A percentile compares a stretch with the other conserved stretches of the same genome.
phyloP scores from a whole-genome alignment of 2,888 invertebrate genomes.

The Zele albiditarsus region DNA sequence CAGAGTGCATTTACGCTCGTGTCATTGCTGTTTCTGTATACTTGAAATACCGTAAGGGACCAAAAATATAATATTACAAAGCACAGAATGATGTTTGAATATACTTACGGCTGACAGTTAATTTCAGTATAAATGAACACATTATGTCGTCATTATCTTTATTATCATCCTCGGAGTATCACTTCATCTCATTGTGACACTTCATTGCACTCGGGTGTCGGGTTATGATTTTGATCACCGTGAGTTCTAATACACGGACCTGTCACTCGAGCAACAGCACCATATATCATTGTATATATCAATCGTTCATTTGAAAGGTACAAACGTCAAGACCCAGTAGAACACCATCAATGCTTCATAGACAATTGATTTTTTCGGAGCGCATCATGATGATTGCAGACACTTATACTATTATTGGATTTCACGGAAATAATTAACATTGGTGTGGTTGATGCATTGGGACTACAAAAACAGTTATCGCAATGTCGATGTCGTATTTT shows the following conservation, averaged over 20 bases:
- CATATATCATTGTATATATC: too few species aligned
- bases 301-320: too few species aligned
- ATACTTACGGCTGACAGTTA: constrained; percentile 18
- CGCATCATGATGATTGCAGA: background rate
- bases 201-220: constrained; percentile 32
- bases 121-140: background rate
- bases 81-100: background rate
- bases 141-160: constrained; percentile 7
- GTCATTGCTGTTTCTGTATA: background rate
- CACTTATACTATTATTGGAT: background rate
- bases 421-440: constrained; percentile 12
- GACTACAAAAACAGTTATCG: background rate
- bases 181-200: constrained; percentile 32
- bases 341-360: background rate
- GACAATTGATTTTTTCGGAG: background rate
- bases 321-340: too few species aligned
- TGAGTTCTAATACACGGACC: background rate
- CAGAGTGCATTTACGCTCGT: background rate
- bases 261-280: constrained; percentile 6
- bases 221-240: background rate
- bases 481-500: constrained; percentile 67
- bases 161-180: constrained; percentile 23
- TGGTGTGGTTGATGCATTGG: background rate
- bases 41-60: background rate
- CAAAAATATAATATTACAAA: background rate